Evolutionary conservation across 92 coral and sea anemone genomes (phyloP).

Genomic region (Muricea muricata): DNA sequence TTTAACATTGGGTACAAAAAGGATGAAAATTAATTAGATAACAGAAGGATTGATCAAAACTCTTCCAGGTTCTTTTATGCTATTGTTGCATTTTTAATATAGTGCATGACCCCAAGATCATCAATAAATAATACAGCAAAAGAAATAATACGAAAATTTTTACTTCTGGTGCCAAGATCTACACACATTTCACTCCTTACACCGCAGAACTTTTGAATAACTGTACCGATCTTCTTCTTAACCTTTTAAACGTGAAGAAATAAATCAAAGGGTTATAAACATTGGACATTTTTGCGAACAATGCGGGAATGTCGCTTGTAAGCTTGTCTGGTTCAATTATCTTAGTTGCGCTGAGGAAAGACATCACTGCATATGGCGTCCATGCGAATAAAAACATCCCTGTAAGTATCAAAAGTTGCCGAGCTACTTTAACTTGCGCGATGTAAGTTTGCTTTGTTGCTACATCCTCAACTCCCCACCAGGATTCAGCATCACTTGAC

Average conservation of each 20-base stretch:
- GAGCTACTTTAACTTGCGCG: conserved; percentile 54
- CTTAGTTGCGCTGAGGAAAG: conserved; percentile 60
- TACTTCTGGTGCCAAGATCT: too few species aligned
- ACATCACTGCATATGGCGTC: conserved; percentile 84
- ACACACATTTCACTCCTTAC: too few species aligned
- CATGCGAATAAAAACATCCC: conserved; percentile 74
- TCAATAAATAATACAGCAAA: too few species aligned
- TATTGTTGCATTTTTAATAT: too few species aligned
- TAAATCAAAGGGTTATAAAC: conserved; percentile 74
- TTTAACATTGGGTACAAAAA: too few species aligned
- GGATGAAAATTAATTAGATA: too few species aligned
- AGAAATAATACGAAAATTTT: too few species aligned
- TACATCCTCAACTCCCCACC: conserved; percentile 61
- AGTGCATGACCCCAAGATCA: too few species aligned
- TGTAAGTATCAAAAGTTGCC: conserved; percentile 57
- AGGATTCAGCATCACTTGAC: conserved; percentile 40
- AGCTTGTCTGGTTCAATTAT: conserved; percentile 30
- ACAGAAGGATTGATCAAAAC: too few species aligned
- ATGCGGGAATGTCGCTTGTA: conserved; percentile 64
- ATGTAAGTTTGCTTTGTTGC: conserved; percentile 58
- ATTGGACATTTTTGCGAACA: conserved; percentile 71
- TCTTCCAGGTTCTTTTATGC: too few species aligned
- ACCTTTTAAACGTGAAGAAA: conserved; percentile 70
- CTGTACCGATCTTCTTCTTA: conserved; percentile 32
- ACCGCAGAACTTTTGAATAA: background rate